Percentiles rank a stretch among this genome's conserved stretches.
These are phyloP conservation scores for Chrysolina haemoptera DNA, from an alignment of 2,888 invertebrate species.

Conservation along the genomic window DNA sequence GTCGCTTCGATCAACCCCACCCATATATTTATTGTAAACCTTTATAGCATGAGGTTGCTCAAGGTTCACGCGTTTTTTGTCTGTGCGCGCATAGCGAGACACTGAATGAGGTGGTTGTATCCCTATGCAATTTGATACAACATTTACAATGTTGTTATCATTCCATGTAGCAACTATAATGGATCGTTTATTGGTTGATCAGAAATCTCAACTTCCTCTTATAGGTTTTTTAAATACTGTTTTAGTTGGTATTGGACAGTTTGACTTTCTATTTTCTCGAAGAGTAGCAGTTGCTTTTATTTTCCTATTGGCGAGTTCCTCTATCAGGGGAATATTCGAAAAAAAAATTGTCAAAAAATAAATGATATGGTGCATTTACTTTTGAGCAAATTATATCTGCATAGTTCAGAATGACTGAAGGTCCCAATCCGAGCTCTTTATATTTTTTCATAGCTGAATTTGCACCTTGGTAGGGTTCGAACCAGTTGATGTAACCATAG, in stretches of 20 bases:
- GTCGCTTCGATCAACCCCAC: conserved; percentile 39
- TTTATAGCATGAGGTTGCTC: conserved; percentile 30
- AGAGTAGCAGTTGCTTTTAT: conserved; percentile 30
- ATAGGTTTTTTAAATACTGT: conserved; percentile 32
- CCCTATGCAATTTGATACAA: conserved; percentile 30
- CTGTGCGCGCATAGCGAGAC: conserved; percentile 5
- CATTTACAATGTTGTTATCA: conserved; percentile 40
- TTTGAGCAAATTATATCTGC: conserved; percentile 27
- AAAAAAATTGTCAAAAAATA: conserved; percentile 32
- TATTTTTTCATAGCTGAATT: conserved; percentile 8
- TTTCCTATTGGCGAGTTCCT: conserved; percentile 28
- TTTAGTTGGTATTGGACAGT: conserved; percentile 13
- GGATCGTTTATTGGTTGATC: conserved; percentile 31
- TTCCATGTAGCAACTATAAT: conserved; percentile 34
- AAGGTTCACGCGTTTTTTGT: conserved; percentile 24
- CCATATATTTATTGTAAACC: conserved; percentile 45
- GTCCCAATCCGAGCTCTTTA: conserved; percentile 9
- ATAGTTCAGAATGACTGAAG: conserved; percentile 19
- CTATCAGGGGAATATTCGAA: conserved; percentile 14
- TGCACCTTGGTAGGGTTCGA: conserved; percentile 13
- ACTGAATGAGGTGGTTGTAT: conserved; percentile 13
- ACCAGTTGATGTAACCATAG: conserved; percentile 18
- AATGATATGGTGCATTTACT: conserved; percentile 20
- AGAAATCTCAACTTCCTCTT: conserved; percentile 32
- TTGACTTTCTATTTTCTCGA: conserved; percentile 24